Percentiles rank a stretch among this genome's conserved stretches.
These are phyloP conservation scores for Chelonus formosanus DNA, from an alignment of 2,888 invertebrate genomes.

Conservation along the genomic window DNA sequence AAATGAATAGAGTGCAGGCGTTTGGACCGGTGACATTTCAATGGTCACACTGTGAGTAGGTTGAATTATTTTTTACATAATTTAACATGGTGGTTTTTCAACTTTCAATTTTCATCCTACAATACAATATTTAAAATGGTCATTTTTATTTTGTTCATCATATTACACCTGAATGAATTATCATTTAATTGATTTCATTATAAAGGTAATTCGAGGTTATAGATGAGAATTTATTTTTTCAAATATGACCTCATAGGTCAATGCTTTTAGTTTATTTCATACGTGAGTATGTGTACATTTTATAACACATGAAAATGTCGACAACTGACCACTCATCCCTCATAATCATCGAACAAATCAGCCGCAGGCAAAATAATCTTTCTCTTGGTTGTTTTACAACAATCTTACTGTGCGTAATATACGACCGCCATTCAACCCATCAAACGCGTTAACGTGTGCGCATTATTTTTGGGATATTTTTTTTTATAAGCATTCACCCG, in stretches of 20 bases:
- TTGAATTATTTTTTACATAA: constrained; percentile 24
- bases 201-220: no score
- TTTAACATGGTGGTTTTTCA: constrained; percentile 27
- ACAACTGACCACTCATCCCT: constrained; percentile 23
- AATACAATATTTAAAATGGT: not conserved
- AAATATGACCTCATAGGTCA: not conserved
- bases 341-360: constrained; percentile 19
- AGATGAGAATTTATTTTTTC: not conserved
- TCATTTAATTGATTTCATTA: not conserved
- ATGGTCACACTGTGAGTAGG: constrained; percentile 33
- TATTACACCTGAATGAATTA: not conserved
- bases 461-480: constrained; percentile 28
- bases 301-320: constrained; percentile 11
- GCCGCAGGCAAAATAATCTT: constrained; percentile 19
- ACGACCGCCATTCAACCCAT: constrained; percentile 11
- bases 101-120: constrained; percentile 34
- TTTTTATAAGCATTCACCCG: constrained; percentile 7
- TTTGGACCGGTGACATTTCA: constrained; percentile 43
- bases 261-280: constrained; percentile 9
- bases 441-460: constrained; percentile 22
- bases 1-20: constrained; percentile 30
- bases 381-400: constrained; percentile 14
- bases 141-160: no score
- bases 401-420: constrained; percentile 9
- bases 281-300: constrained; percentile 15